Base-by-base conservation (phyloP, 2,113 vertebrate species). In the Gavialis gangeticus region DNA sequence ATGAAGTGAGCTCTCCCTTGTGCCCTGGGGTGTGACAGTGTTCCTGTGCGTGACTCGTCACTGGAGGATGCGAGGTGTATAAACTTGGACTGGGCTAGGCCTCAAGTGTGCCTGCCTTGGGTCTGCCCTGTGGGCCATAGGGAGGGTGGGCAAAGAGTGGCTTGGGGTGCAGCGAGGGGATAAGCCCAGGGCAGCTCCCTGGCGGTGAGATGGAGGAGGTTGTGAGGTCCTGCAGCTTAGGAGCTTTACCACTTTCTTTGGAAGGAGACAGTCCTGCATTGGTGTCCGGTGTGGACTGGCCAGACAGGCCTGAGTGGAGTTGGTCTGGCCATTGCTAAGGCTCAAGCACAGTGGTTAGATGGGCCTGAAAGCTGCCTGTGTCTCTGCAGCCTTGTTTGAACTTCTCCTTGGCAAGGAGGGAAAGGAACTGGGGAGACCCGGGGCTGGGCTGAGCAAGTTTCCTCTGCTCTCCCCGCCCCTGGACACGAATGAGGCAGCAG, bases 381-480 rank as follows among this genome's bases (percentile, higher is more conserved):
- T 94, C 90, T 30, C 30, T 9, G 80, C 93, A 95, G 92, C 97
- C 96, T 93, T 79, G 93, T 86, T 93, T 97, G 96, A 97, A 95
- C 97, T 97, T 88, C 93, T 24, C 87, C 82, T 94, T 97, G 96
- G 95, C 96, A 96, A 55, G 57, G 75, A 96, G 86, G 90, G 91
- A 89, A 93, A 96, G 89, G 75, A 96, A 77, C 84, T 0, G 2
- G 86, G 90, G 89, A 94, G 90, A 93, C 89, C 75, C 94, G 77
- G 87, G 91, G 89, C 96, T 93, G 82, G 96, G 92, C 87, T 75
- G 77, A 88, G 87, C 91, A 89, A 89, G 82, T 92, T 94, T 94
- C 82, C 87, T 93, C 77, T 87, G 84, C 89, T 93, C 69, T 93
- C 16, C 63, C 94, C 0, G 1, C 94, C 95, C 84, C 57, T 64